Percentiles rank a stretch among this genome's conserved stretches.
These are phyloP conservation scores for Hololepta plana DNA, from an alignment of 2,888 invertebrate species.

Conservation along the genomic window DNA sequence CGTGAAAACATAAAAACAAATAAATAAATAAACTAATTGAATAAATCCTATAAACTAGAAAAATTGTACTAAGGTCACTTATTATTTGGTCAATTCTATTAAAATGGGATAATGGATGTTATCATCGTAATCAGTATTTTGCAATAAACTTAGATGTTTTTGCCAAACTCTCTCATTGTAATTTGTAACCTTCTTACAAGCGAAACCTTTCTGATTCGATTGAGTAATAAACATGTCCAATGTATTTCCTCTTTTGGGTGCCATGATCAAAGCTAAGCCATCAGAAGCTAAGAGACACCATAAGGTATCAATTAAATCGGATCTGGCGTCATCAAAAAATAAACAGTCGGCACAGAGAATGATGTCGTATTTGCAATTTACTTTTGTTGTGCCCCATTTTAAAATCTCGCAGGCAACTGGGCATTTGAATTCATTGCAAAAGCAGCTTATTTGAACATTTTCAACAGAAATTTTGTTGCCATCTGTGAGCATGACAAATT, in stretches of 20 bases:
- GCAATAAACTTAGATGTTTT: conserved; percentile 40
- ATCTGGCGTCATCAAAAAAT: conserved; percentile 56
- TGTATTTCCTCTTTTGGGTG: conserved; percentile 54
- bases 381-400: conserved; percentile 32
- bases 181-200: conserved; percentile 34
- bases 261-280: conserved; percentile 56
- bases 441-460: conserved; percentile 48
- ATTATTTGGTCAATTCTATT: conserved; percentile 38
- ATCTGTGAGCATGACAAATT: conserved; percentile 52
- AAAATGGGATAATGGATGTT: conserved; percentile 55
- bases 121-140: conserved; percentile 42
- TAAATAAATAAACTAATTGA: neutral
- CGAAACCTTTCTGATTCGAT: conserved; percentile 38
- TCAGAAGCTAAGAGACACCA: conserved; percentile 38
- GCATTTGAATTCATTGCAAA: conserved; percentile 39
- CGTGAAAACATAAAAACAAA: conserved; percentile 6
- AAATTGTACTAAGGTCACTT: conserved; percentile 24
- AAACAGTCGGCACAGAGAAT: conserved; percentile 65
- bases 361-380: conserved; percentile 37
- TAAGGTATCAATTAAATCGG: conserved; percentile 47
- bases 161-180: conserved; percentile 52
- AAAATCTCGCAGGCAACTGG: conserved; percentile 33
- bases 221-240: conserved; percentile 47
- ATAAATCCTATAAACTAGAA: neutral
- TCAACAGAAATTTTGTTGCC: conserved; percentile 60